Base-by-base conservation (phyloP, 2,797 vertebrate genomes). In the Etheostoma nigrum region DNA sequence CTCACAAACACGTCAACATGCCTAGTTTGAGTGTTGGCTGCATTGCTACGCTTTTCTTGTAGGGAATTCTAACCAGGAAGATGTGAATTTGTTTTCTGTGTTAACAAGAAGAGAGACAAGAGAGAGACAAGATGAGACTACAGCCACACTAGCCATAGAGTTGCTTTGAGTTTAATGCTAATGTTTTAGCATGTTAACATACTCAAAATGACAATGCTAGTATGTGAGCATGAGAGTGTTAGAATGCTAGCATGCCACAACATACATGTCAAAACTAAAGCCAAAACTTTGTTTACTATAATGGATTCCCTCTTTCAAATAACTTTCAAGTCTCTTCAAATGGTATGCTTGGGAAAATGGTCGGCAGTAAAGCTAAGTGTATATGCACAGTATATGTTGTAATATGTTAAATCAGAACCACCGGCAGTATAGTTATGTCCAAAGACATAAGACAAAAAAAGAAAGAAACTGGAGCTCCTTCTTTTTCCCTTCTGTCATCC, bases 401-500 rank as follows among this genome's bases (percentile, higher is more conserved):
- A 55, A 42, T 16, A 23, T 21, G 14, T 60, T 23, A 40, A 57
- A 70, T 40, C 52, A 45, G 25, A 59, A 42, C 21, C 30, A 36
- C 13, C 1, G 27, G 40, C 13, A 23, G 76, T 63, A 36, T 19
- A 16, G 52, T 57, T 9, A 51, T 21, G 65, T 25, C 63, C 54
- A 67, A 63, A 88, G 27, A 27, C 27, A 27, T 27, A 27, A 27
- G 27, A 27, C 27, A 27, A 3, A 27, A 86, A n/a, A n/a, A n/a
- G n/a, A n/a, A 73, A 81, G 83, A 75, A 78, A 78, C 48, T 10
- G 10, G 16, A 67, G 74, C 36, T 21, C 18, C 9, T 57, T 66
- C 49, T 19, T 70, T 36, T 68, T 69, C 71, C 58, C 64, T 74
- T 66, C 45, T 44, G 55, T 81, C 80, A 80, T 81, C 79, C 62